Conservation (phyloP, 2,113 vertebrate genomes). For the Loxodonta africana region DNA sequence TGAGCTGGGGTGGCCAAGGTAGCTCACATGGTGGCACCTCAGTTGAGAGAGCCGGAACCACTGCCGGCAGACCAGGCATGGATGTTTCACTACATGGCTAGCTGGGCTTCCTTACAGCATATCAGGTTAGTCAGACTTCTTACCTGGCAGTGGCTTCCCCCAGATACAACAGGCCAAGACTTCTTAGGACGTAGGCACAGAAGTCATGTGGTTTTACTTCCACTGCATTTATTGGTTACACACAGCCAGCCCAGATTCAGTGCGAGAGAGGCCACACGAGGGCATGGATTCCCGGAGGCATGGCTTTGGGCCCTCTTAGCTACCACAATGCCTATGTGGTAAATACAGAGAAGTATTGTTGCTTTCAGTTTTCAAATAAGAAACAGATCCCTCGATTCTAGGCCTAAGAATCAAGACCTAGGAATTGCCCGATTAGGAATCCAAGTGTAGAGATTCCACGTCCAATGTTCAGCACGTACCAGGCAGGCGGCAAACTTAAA, state of each 20-base stretch:
- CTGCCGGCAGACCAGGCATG: background rate
- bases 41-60: too few species aligned
- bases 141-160: too few species aligned
- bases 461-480: background rate
- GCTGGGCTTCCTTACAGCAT: background rate
- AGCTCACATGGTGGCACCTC: background rate
- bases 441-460: background rate
- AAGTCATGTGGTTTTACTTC: background rate
- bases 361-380: background rate
- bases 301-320: background rate
- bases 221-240: too few species aligned
- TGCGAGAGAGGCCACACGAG: rapidly evolving
- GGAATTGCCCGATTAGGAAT: background rate
- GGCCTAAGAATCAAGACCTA: background rate
- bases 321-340: background rate
- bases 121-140: background rate
- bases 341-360: rapidly evolving
- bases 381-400: background rate
- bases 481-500: background rate
- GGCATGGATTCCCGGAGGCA: background rate
- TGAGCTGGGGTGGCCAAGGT: background rate
- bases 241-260: background rate
- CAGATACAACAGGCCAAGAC: background rate
- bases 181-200: background rate
- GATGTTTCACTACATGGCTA: background rate